Base-by-base conservation (phyloP, 2,113 vertebrate species). In the Bubo blakistoni region DNA sequence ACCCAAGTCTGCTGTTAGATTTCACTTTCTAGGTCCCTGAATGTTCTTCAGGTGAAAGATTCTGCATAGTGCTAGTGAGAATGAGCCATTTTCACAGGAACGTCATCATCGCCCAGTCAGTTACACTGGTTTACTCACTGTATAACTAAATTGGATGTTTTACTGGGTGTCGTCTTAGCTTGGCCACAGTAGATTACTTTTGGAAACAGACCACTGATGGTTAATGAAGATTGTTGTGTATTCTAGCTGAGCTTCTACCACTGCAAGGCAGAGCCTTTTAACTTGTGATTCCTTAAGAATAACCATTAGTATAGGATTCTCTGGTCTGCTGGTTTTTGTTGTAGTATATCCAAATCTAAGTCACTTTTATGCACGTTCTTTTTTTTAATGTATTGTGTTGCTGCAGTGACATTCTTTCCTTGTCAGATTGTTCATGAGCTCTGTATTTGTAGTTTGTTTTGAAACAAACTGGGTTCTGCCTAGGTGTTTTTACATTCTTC, bases 41-140 rank as follows among this genome's bases (percentile, higher is more conserved):
- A 78, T 0, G 0, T 81, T 82, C n/a, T 71, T 79, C 17, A n/a
- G 27, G 32, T 7, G 19, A 26, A 73, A 58, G 34, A 11, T 66
- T 84, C 32, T 34, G 26, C 1, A 1, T 51, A 26, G 9, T 46
- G 14, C 54, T 61, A 18, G 6, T 54, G 46, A 81, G 62, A 72
- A 80, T 44, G 58, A 59, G n/a, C 11, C 1, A 0, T 73, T 91
- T 54, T 40, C 72, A 38, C 40, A 30, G 58, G 49, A 61, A 4
- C 3, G 2, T 8, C 16, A 1, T 47, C 32, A 5, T 6, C 73
- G 46, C 42, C 49, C 69, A n/a, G 27, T 66, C 47, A 62, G 38
- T 71, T 80, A 6, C 4, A 4, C 13, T 55, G 29, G 42, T 7
- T 88, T 72, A 16, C 25, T 49, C 38, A 9, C 25, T 74, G 55